Conservation (phyloP, 2,888 invertebrate genomes). For the Anagyrus pseudococci region DNA sequence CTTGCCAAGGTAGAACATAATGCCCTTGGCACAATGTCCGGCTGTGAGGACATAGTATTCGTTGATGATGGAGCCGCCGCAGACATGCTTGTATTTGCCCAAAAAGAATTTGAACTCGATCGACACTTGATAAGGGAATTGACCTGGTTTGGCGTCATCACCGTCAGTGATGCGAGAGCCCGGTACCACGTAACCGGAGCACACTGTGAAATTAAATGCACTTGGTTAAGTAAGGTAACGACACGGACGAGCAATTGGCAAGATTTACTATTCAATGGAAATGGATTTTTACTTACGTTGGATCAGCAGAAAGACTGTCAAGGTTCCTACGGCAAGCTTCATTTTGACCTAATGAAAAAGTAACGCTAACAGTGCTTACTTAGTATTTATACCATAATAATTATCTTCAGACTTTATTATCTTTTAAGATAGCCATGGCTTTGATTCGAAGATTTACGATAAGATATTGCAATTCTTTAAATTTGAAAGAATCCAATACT, state of each 20-base stretch:
- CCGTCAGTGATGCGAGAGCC: conserved; percentile 46
- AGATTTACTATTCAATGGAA: neutral
- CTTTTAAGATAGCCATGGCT: neutral
- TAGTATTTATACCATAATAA: conserved; percentile 7
- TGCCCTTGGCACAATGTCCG: conserved; percentile 37
- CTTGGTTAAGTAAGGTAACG: too few species aligned
- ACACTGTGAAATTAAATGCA: too few species aligned
- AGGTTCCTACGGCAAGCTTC: conserved; percentile 10
- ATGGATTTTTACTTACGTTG: conserved; percentile 5
- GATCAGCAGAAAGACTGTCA: conserved; percentile 3
- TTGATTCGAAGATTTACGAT: neutral
- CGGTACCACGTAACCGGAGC: neutral
- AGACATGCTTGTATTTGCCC: conserved; percentile 22
- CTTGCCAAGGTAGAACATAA: conserved; percentile 18
- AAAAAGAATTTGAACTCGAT: conserved; percentile 53
- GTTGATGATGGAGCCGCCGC: conserved; percentile 40
- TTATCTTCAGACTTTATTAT: neutral
- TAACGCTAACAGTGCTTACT: neutral
- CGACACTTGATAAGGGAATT: conserved; percentile 63
- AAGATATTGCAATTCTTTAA: neutral
- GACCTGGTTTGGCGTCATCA: conserved; percentile 52
- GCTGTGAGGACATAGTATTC: conserved; percentile 41
- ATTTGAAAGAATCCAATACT: too few species aligned
- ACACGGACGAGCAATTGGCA: conserved; percentile 1
- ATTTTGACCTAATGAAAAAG: neutral